Evolutionary conservation across 2,888 invertebrate species (phyloP).

Genomic region (Chymomyza caudatula): DNA sequence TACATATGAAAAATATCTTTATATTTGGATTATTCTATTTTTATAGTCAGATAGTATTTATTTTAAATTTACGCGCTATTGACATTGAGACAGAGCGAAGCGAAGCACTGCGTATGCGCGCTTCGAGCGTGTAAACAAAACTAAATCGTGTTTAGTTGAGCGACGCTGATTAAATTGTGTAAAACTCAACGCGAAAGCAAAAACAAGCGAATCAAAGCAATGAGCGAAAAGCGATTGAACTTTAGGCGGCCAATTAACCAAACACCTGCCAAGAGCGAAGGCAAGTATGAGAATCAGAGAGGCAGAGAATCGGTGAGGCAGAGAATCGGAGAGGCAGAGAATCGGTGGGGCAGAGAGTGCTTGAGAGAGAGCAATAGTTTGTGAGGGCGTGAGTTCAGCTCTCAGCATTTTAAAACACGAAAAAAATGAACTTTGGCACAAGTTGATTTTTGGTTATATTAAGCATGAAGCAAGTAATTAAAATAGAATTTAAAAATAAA

Average conservation of each 20-base stretch:
- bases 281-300: background rate
- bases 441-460: too few species aligned
- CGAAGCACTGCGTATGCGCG: slow-evolving; percentile 20
- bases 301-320: background rate
- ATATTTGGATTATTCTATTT: slow-evolving; percentile 27
- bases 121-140: slow-evolving; percentile 34
- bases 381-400: background rate
- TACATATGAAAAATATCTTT: slow-evolving; percentile 30
- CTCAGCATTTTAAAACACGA: background rate
- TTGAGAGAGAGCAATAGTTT: too few species aligned
- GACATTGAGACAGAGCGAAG: background rate
- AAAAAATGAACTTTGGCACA: too few species aligned
- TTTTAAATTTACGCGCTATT: slow-evolving; percentile 16
- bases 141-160: slow-evolving; percentile 39
- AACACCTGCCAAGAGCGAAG: slow-evolving; percentile 25
- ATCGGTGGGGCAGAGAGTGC: background rate
- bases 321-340: background rate
- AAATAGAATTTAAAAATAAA: too few species aligned
- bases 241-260: slow-evolving; percentile 27
- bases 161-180: slow-evolving; percentile 39
- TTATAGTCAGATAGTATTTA: slow-evolving; percentile 15
- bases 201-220: background rate
- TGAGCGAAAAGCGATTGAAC: background rate
- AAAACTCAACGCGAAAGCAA: slow-evolving; percentile 3
- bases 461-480: too few species aligned